These are phyloP conservation scores for Agrilus mali DNA, from an alignment of 2,888 invertebrate genomes.

Conservation along the genomic window DNA sequence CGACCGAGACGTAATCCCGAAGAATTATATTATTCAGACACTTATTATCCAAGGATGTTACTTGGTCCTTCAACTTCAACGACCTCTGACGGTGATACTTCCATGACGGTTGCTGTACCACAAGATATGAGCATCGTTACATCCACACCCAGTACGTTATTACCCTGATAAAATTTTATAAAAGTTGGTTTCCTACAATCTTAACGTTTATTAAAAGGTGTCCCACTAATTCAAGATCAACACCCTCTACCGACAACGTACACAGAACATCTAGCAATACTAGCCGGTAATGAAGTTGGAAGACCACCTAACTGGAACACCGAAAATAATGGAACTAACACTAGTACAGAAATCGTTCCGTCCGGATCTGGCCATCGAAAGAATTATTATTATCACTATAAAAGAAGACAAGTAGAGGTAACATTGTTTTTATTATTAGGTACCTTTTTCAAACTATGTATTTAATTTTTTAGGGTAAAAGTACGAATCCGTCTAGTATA, in stretches of 20 bases:
- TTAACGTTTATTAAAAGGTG: constrained; percentile 2
- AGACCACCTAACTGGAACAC: constrained; percentile 9
- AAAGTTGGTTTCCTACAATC: not conserved
- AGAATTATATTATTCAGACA: constrained; percentile 4
- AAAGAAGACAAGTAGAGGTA: constrained; percentile 25
- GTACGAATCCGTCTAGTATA: constrained; percentile 25
- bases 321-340: constrained; percentile 8
- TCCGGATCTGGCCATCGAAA: constrained; percentile 26
- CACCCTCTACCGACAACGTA: constrained; percentile 14
- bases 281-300: constrained; percentile 28
- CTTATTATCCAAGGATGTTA: constrained; percentile 10
- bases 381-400: constrained; percentile 10
- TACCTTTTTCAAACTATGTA: not conserved
- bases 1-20: constrained; percentile 11
- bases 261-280: constrained; percentile 23
- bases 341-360: constrained; percentile 36
- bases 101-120: constrained; percentile 21
- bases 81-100: constrained; percentile 15
- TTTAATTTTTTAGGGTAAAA: constrained; percentile 17
- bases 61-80: constrained; percentile 12
- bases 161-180: not conserved
- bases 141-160: constrained; percentile 5
- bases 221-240: constrained; percentile 7
- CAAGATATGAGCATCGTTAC: constrained; percentile 7
- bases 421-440: constrained; percentile 2